Base-by-base conservation (phyloP, 2,888 invertebrate genomes). In the Atethmia centrago region DNA sequence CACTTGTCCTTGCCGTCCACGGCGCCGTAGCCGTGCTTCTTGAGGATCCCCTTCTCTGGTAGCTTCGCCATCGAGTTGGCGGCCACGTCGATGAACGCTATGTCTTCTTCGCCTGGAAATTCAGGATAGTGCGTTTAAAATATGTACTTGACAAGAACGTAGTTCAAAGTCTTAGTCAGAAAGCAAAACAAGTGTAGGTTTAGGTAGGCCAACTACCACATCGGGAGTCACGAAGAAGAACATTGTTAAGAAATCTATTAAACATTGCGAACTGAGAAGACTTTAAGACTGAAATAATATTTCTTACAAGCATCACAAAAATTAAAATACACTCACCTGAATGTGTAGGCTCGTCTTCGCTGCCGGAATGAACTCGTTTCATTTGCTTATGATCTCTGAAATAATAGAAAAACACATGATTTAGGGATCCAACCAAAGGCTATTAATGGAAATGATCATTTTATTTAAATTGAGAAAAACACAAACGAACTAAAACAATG, bases 11-110 rank as follows among this genome's bases (percentile, higher is more conserved):
- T 98, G 85, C 97, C 97, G 88, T 98, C 97, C 88, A 97, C 97
- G 88, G 98, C 97, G 87, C 98, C 97, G 87, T 98, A 98, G 88
- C 98, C 98, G 89, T 97, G 97, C 95, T 98, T 99, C 97, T 99
- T 99, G 91, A 99, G 97, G 93, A 99, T 99, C 77, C 99, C 99
- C 95, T 99, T 99, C 96, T 99, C 98, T 88, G 98, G 98, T 86
- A 98, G 96, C 93, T 98, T 98, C 77, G 97, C 96, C 92, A 98
- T 97, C 90, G 97, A 98, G 95, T 98, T 98, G 79, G 97, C 97
- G 84, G 97, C 97, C 71, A 98, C 97, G 94, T 98, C 98, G 92
- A 98, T 98, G 95, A 98, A 98, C 74, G 98, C 98, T 89, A 98
- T 98, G 92, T 98, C 98, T 94, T 98, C 98, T 94, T 98, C 97